phyloP scores from a whole-genome alignment of 2,113 vertebrate species.

The Hippolais icterina region DNA sequence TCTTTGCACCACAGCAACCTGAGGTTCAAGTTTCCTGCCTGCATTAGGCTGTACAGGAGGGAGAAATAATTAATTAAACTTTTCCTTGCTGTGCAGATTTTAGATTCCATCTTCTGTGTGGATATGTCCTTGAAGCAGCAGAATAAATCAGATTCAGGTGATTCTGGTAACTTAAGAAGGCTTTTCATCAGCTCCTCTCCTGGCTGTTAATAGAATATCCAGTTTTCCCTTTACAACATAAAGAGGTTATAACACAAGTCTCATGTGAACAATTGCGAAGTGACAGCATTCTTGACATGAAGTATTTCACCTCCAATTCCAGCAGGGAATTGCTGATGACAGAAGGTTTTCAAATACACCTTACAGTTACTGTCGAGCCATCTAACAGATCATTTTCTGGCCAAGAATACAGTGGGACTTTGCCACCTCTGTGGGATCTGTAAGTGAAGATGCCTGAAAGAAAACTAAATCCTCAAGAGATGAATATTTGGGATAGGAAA shows the following conservation, averaged over 20 bases:
- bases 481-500: background rate
- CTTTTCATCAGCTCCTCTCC: conserved; percentile 46
- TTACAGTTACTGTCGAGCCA: background rate
- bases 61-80: background rate
- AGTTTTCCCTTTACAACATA: background rate
- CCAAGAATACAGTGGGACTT: background rate
- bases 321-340: background rate
- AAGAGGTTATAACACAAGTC: conserved; percentile 7
- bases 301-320: conserved; percentile 29
- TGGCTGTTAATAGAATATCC: conserved; percentile 43
- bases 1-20: background rate
- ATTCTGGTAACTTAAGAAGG: conserved; percentile 26
- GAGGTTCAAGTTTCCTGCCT: background rate
- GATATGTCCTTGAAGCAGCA: background rate
- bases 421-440: background rate
- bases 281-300: conserved; percentile 35
- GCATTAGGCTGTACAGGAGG: background rate
- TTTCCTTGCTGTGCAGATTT: background rate
- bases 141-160: conserved; percentile 7
- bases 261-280: conserved; percentile 43
- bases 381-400: conserved; percentile 23
- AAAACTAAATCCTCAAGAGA: background rate
- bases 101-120: background rate
- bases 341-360: conserved; percentile 11
- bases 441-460: background rate